These are phyloP conservation scores for Pentalonia nigronervosa DNA, from an alignment of 1,140 invertebrate genomes.

Conservation along the genomic window DNA sequence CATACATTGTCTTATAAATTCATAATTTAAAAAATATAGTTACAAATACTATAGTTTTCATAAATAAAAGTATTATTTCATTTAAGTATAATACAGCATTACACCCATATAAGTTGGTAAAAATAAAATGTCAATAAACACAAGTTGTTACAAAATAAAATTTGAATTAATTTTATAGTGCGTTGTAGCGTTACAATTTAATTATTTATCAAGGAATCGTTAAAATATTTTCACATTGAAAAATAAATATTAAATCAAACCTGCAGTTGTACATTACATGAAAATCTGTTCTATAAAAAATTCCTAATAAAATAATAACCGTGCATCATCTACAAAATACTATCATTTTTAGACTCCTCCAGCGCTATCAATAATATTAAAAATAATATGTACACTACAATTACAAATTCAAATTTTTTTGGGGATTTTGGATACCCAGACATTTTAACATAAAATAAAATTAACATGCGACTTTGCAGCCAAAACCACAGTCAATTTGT, in stretches of 20 bases:
- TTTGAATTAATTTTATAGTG: slow-evolving; percentile 24
- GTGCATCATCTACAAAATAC: too few relatives aligned
- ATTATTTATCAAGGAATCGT: background rate
- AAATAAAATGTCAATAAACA: slow-evolving; percentile 11
- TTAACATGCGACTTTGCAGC: too few relatives aligned
- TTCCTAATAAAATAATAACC: background rate
- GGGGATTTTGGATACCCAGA: too few relatives aligned
- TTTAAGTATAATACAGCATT: background rate
- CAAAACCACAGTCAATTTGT: too few relatives aligned
- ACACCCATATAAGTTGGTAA: background rate
- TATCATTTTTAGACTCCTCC: too few relatives aligned
- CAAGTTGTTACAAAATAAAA: background rate
- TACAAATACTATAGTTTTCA: background rate
- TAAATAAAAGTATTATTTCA: slow-evolving; percentile 20
- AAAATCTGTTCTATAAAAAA: background rate
- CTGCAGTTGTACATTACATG: background rate
- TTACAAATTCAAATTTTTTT: too few relatives aligned
- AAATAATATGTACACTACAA: too few relatives aligned
- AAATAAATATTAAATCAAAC: background rate
- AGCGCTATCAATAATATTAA: too few relatives aligned
- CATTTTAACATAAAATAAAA: too few relatives aligned
- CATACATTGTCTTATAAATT: slow-evolving; percentile 2
- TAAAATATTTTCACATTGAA: background rate
- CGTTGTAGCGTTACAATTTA: background rate
- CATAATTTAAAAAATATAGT: background rate